Conservation (phyloP, 2,888 invertebrate genomes). For the Drosophila sordidapex region DNA sequence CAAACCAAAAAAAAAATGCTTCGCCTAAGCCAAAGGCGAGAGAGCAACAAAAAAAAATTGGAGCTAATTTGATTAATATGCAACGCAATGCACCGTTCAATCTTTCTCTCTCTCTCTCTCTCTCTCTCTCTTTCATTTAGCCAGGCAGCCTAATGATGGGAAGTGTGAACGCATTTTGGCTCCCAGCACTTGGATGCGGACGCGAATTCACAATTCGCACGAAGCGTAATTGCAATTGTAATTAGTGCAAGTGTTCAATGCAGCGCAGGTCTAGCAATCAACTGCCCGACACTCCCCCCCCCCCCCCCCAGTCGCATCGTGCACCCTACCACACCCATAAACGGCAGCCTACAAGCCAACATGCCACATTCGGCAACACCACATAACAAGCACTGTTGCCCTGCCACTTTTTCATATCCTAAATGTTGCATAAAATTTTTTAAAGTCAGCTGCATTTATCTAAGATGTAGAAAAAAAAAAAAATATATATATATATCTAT, state of each 20-base stretch:
- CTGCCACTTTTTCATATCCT: background rate
- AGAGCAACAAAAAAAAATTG: slow-evolving; percentile 55
- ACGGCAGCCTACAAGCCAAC: background rate
- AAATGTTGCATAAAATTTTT: background rate
- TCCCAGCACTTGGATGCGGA: slow-evolving; percentile 57
- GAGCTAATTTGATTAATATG: slow-evolving; percentile 82
- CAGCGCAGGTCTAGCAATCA: slow-evolving; percentile 28
- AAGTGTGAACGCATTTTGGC: slow-evolving; percentile 73
- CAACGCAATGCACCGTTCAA: slow-evolving; percentile 48
- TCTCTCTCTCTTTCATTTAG: background rate
- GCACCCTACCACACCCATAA: background rate
- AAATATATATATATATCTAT: fast-evolving
- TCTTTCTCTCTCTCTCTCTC: background rate
- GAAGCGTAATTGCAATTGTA: slow-evolving; percentile 74
- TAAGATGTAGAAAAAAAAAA: background rate
- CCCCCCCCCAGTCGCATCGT: background rate
- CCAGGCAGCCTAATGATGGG: slow-evolving; percentile 79
- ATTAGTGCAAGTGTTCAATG: slow-evolving; percentile 69
- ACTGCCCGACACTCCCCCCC: background rate
- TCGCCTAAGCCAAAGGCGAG: slow-evolving; percentile 63
- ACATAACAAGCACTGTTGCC: background rate
- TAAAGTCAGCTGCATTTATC: background rate
- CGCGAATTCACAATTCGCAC: slow-evolving; percentile 57
- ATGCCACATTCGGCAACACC: background rate
- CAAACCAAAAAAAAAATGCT: slow-evolving; percentile 25